Evolutionary conservation across 2,797 vertebrate genomes (phyloP), one percentile per base, ranked within the genome.

Genomic region (Parauchenoglanis punctatus): DNA sequence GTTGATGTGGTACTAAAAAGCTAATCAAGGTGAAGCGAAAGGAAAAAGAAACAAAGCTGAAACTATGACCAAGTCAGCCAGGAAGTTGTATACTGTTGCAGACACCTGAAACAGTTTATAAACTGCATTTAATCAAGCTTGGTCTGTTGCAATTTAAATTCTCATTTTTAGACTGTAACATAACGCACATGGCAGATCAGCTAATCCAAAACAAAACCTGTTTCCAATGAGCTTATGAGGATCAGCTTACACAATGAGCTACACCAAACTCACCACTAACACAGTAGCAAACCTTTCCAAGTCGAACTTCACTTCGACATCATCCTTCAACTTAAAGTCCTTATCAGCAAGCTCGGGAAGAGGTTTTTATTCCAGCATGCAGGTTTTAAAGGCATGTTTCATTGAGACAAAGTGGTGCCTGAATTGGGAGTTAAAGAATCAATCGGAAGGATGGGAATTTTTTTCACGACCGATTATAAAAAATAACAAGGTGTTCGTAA

Each of bases 1-100:
- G 20, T 59, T 83, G 81, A 85, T 35, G 77, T 59, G 78, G 73
- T 46, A 59, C 25, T 25, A 73, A 54, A 76, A 75, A 52, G 87
- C 52, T 28, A 80, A 87, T 88, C 77, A 70, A 44, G 7, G 56
- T 67, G 31, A 67, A 75, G 44, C 44, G 56, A 54, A 73, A 54
- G 73, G 25, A 70, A 63, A 84, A 78, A 80, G 23, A 67, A 75
- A 68, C 35, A 70, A 86, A n/a, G 28, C 49, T 56, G n/a, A 77
- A 77, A 28, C 49, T 1, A 12, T 20, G 52, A 78, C 75, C 8
- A 56, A 18, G 23, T 56, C n/a, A 56, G 76, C 35, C 12, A 68
- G 65, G 15, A 89, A 17, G 25, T 44, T 54, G 35, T 61, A 78
- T n/a, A 35, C 31, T 44, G 67, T 12, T 84, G 65, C 77, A 13